Base-by-base conservation (phyloP, 2,113 vertebrate species). In the Sylvilagus bachmani region DNA sequence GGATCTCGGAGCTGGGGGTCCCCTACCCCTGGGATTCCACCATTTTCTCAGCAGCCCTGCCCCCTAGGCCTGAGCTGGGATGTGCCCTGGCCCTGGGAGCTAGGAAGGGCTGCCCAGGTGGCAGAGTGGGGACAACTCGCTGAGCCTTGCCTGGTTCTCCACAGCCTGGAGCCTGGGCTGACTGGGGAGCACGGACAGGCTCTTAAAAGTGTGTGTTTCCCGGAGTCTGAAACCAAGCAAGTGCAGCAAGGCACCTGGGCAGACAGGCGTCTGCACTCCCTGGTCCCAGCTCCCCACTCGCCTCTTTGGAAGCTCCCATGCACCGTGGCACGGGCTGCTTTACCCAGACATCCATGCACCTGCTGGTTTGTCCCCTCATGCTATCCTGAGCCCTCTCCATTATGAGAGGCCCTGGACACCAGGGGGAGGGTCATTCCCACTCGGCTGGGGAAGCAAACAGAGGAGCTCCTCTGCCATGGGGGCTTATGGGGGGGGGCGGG, bases 281-380 rank as follows among this genome's bases (percentile, higher is more conserved):
- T 22, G 38, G 10, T 25, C 29, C 5, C 5, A 14, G 21, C 29
- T 4, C 49, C 14, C 66, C 13, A 36, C 10, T 66, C 29, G 0
- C 8, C 24, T 74, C 81, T 38, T 33, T 44, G 70, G 67, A 64
- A 61, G 53, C 80, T 44, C 38, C 24, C 58, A 9, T 16, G 25
- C 29, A 4, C 31, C 27, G 61, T 86, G 53, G n/a, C 17, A 49
- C 55, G 53, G 36, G 6, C 27, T 3, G 0, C 38, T 69, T 86
- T 33, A n/a, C 21, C 12, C 9, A 1, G 0, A 11, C 51, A 24
- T 5, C 19, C 13, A 22, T 29, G 8, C 2, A 3, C 5, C 21
- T 33, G 29, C 69, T 25, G 44, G 33, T 69, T 29, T 11, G 27
- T 27, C 24, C 44, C 6, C 10, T 44, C 3, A 1, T 11, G 12